Base-by-base conservation (phyloP, 1,140 invertebrate genomes). In the Micrasema minimum region DNA sequence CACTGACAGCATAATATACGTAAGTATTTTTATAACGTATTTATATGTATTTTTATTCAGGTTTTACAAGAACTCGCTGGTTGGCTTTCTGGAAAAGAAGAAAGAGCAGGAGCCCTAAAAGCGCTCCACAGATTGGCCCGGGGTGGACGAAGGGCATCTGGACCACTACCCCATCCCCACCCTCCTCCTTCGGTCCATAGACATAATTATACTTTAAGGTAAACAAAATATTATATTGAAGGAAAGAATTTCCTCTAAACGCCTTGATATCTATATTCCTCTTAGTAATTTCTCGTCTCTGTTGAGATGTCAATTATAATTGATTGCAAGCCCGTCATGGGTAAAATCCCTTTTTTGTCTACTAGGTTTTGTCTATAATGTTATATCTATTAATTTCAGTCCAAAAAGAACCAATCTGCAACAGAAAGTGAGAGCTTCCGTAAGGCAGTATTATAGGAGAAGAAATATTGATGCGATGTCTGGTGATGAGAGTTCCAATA, bases 381-480 rank as follows among this genome's bases (percentile, higher is more conserved):
- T n/a, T n/a, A n/a, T n/a, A n/a, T 51, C 22, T 51, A 18, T 23
- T 51, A 0, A 2, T 67, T 67, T 48, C 31, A 75, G 73, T 62
- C 73, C 73, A 14, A 75, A 66, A 45, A 72, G 67, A 57, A 46
- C 59, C 2, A 61, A 67, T 43, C 12, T 67, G 12, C 46, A 61
- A 9, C 37, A 72, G 6, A 75, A 75, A 43, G 48, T 68, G 20
- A 71, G 73, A 41, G 69, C 73, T 31, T 75, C 73, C 1, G 71
- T 75, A 6, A 68, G 69, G 43, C 73, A 75, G 20, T 75, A 75
- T 53, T 75, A 75, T 61, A 35, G 73, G 31, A 53, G 66, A 71
- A 75, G 69, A 66, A 75, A 75, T 51, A 71, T 69, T 23, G 73
- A 75, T 38, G 73, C 73, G 1, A 31, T 72, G 57, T 75, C 73